Percentiles rank a stretch among this genome's conserved stretches.
Conservation (phyloP, 1,140 invertebrate genomes). For the Scaptomyza montana region DNA sequence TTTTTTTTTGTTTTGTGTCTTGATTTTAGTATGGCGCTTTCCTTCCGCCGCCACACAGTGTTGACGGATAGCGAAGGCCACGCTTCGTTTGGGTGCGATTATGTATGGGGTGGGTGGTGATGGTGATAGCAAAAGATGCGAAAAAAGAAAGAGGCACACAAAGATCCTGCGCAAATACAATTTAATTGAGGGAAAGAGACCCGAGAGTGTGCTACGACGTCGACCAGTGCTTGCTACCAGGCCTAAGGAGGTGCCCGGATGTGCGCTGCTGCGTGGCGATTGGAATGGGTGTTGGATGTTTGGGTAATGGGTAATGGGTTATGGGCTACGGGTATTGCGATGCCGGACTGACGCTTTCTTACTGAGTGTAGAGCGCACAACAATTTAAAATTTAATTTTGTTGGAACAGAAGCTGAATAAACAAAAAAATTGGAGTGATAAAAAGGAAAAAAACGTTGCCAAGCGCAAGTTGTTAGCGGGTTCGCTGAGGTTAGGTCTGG, state of each 20-base stretch:
- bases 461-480: too few relatives aligned
- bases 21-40: conserved; percentile 62
- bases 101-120: not conserved
- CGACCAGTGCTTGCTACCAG: conserved; percentile 1
- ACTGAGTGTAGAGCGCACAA: conserved; percentile 34
- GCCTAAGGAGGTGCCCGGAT: conserved; percentile 43
- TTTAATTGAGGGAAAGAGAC: conserved; percentile 61
- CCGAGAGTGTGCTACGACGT: conserved; percentile 10
- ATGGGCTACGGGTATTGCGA: too few relatives aligned
- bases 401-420: conserved; percentile 64
- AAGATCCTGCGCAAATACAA: conserved; percentile 71
- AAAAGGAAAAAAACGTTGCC: conserved; percentile 2
- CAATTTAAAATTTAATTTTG: conserved; percentile 77
- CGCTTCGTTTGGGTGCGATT: conserved; percentile 28
- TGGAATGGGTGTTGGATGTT: conserved; percentile 4
- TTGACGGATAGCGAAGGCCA: conserved; percentile 57
- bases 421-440: conserved; percentile 47
- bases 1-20: conserved; percentile 50
- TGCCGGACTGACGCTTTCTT: conserved; percentile 34
- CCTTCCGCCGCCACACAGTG: conserved; percentile 45
- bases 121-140: not conserved
- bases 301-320: too few relatives aligned
- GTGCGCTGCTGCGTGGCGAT: not conserved
- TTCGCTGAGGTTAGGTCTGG: too few relatives aligned
- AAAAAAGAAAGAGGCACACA: conserved; percentile 11